phyloP scores from a whole-genome alignment of 2,113 vertebrate genomes.

The Falcunculus frontatus region DNA sequence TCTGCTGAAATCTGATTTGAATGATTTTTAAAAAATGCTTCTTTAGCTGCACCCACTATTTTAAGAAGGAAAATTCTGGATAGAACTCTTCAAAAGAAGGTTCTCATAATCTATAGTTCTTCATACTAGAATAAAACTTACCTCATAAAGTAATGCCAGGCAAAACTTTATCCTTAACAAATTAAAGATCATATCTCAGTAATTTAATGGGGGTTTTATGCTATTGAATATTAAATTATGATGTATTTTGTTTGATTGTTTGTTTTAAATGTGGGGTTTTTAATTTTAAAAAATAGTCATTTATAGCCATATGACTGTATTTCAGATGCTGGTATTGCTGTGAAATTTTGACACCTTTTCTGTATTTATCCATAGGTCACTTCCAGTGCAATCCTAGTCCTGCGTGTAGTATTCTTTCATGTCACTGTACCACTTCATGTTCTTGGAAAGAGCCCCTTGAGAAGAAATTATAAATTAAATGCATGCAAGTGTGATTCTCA shows the following conservation, averaged over 20 bases:
- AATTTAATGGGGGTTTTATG: neutral
- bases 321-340: neutral
- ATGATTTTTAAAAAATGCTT: accelerated
- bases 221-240: neutral
- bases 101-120: neutral
- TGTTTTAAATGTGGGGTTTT: neutral
- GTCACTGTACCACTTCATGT: neutral
- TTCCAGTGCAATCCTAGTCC: neutral
- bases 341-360: neutral
- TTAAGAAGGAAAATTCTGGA: neutral
- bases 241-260: neutral
- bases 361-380: neutral
- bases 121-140: neutral
- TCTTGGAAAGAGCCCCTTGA: neutral
- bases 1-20: neutral
- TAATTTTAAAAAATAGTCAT: neutral
- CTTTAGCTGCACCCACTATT: neutral
- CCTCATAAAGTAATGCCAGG: neutral
- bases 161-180: neutral
- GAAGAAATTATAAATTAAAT: neutral
- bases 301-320: neutral
- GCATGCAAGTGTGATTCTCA: neutral
- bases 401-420: neutral
- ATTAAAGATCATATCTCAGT: neutral
- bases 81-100: neutral